Percentiles rank a stretch among this genome's conserved stretches.
Evolutionary conservation across 92 coral and sea anemone species (phyloP).

Genomic region (Desmophyllum pertusum): DNA sequence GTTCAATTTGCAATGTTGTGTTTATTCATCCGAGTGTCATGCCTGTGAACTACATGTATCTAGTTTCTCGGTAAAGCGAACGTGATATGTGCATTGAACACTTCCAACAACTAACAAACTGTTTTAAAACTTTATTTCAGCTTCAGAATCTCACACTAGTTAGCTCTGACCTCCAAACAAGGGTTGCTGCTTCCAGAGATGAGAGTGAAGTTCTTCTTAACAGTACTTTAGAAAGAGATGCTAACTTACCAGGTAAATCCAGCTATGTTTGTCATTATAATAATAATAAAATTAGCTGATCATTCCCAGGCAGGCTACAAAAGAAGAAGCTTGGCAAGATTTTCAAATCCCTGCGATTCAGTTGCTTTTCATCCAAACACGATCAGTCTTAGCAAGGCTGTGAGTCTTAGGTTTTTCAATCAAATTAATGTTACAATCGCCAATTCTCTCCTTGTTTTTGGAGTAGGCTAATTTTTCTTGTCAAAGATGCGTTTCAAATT

Average conservation of each 20-base stretch:
- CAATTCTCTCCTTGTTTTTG: too few relatives aligned
- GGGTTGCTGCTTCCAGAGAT: conserved; percentile 53
- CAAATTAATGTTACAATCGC: too few relatives aligned
- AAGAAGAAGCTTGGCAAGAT: not conserved
- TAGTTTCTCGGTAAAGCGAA: not conserved
- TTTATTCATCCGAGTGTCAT: not conserved
- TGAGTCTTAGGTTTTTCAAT: too few relatives aligned
- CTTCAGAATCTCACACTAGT: conserved; percentile 59
- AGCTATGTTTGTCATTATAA: too few relatives aligned
- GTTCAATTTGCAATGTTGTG: not conserved
- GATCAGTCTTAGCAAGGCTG: too few relatives aligned
- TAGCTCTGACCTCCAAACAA: conserved; percentile 56
- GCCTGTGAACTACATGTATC: not conserved
- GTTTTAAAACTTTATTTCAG: conserved; percentile 32
- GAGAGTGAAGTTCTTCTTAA: conserved; percentile 60
- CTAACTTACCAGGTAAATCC: conserved; percentile 77
- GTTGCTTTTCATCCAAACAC: too few relatives aligned
- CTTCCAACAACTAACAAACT: not conserved
- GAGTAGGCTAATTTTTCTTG: too few relatives aligned
- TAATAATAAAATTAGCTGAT: too few relatives aligned
- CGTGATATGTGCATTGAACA: not conserved
- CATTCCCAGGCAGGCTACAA: not conserved
- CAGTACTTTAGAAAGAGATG: conserved; percentile 64
- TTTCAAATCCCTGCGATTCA: too few relatives aligned
- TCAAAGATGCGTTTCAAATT: too few relatives aligned